Evolutionary conservation across 2,888 invertebrate species (phyloP).

Genomic region (Plebejus melissa): DNA sequence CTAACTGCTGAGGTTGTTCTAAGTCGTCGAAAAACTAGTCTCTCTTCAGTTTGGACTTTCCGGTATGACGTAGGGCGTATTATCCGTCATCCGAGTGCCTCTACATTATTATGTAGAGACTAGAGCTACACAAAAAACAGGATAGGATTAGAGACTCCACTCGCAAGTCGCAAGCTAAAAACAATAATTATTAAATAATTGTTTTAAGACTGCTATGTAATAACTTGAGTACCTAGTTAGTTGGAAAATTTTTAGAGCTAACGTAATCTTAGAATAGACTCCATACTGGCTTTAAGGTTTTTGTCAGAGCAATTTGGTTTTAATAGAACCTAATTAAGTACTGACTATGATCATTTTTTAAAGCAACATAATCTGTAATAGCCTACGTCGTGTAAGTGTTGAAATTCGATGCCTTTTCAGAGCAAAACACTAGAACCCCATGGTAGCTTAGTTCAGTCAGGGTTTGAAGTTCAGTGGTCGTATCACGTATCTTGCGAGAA

Average conservation of each 20-base stretch:
- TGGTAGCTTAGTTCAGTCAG: too few species aligned
- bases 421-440: too few species aligned
- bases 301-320: too few species aligned
- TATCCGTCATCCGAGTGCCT: constrained; percentile 2
- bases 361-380: too few species aligned
- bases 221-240: not conserved
- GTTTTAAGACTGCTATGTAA: not conserved
- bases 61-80: constrained; percentile 13
- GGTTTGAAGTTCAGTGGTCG: too few species aligned
- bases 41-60: constrained; percentile 16
- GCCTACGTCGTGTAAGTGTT: too few species aligned
- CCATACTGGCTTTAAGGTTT: too few species aligned
- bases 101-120: not conserved
- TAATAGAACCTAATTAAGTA: too few species aligned
- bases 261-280: too few species aligned
- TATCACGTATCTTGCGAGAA: not conserved
- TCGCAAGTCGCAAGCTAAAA: not conserved
- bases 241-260: not conserved
- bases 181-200: not conserved
- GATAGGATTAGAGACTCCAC: not conserved
- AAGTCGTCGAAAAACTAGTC: constrained; percentile 8
- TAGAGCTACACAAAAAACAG: not conserved
- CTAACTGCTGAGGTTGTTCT: not conserved
- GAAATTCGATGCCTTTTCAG: too few species aligned
- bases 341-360: too few species aligned